phyloP scores from a whole-genome alignment of 2,888 invertebrate species.

The Endotricha flammealis region DNA sequence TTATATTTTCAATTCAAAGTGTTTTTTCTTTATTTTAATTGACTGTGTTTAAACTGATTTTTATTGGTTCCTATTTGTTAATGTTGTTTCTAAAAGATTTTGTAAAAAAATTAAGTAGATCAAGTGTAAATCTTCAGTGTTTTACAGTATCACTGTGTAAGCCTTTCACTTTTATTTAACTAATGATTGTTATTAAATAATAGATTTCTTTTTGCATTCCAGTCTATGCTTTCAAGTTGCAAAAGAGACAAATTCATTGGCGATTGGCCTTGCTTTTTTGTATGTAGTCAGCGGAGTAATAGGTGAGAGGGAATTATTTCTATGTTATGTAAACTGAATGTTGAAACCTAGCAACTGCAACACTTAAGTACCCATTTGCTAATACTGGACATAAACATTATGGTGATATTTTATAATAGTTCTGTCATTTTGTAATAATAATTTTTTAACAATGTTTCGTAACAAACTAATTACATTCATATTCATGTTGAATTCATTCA shows the following conservation, averaged over 20 bases:
- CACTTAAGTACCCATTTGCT: slow-evolving; percentile 13
- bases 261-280: slow-evolving; percentile 66
- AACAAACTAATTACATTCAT: too few relatives aligned
- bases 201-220: slow-evolving; percentile 32
- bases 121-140: too few relatives aligned
- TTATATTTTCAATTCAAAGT: not conserved
- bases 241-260: slow-evolving; percentile 59
- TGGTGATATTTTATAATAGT: not conserved
- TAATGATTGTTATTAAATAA: slow-evolving; percentile 1
- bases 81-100: too few relatives aligned
- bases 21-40: too few relatives aligned
- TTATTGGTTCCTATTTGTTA: too few relatives aligned
- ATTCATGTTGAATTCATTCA: too few relatives aligned
- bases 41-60: too few relatives aligned
- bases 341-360: slow-evolving; percentile 23
- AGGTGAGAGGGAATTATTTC: slow-evolving; percentile 55
- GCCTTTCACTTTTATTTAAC: slow-evolving; percentile 8
- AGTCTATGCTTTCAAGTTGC: slow-evolving; percentile 63
- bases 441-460: too few relatives aligned
- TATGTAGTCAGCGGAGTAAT: slow-evolving; percentile 64
- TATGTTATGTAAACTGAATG: slow-evolving; percentile 34
- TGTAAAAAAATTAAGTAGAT: too few relatives aligned
- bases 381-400: not conserved
- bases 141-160: not conserved
- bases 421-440: too few relatives aligned